Percentiles rank a stretch among this genome's conserved stretches.
These are phyloP conservation scores for Melanophora roralis DNA, from an alignment of 2,888 invertebrate genomes.

Conservation along the genomic window DNA sequence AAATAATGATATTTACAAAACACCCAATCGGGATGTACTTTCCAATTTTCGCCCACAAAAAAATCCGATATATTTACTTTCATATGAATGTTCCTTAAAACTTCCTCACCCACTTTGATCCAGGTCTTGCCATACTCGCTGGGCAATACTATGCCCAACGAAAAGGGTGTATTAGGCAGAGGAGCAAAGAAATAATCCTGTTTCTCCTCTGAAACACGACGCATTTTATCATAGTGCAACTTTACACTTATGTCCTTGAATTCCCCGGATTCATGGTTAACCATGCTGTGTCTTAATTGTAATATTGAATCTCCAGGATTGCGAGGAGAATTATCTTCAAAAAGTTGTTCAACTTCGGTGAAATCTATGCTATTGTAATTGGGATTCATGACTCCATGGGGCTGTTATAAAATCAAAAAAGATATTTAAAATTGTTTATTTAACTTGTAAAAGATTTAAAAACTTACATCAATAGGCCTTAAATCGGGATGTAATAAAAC, in stretches of 20 bases:
- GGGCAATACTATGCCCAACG: constrained; percentile 90
- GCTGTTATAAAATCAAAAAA: constrained; percentile 61
- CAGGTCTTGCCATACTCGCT: constrained; percentile 82
- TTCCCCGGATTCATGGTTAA: constrained; percentile 83
- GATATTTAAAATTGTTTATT: background rate
- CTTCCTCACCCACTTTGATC: constrained; percentile 86
- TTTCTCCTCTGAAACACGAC: constrained; percentile 87
- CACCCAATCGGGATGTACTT: constrained; percentile 92
- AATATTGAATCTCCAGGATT: constrained; percentile 80
- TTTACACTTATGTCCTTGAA: constrained; percentile 84
- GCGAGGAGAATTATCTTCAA: constrained; percentile 82
- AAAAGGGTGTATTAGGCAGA: constrained; percentile 90
- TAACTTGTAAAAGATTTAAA: background rate
- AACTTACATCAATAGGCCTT: constrained; percentile 86
- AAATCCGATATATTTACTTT: constrained; percentile 85
- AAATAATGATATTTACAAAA: constrained; percentile 92
- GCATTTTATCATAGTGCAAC: constrained; percentile 91
- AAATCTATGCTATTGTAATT: constrained; percentile 98
- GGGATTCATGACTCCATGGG: constrained; percentile 81
- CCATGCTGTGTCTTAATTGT: constrained; percentile 82
- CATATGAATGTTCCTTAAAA: constrained; percentile 82
- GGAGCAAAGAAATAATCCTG: constrained; percentile 91
- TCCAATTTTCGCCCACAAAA: constrained; percentile 85
- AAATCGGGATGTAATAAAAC: constrained; percentile 95
- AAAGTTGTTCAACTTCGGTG: constrained; percentile 93